Evolutionary conservation across 2,888 invertebrate species (phyloP), one percentile per base, ranked within the genome.

Genomic region (Lingula anatina): DNA sequence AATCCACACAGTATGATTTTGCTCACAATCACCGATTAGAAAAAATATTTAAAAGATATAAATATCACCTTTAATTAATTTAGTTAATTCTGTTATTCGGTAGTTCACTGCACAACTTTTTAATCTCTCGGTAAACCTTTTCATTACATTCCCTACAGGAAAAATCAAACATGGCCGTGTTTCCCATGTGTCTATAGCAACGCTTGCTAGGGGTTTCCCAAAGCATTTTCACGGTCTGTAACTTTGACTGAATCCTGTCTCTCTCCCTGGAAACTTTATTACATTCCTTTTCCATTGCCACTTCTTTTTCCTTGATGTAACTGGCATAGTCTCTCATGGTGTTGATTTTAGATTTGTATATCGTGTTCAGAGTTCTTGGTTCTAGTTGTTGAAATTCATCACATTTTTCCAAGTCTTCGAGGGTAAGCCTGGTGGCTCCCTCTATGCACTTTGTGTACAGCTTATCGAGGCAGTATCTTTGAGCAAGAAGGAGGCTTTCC

Each of bases 401-500:
- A 54, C 62, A 61, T 3, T 55, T 52, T 50, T 69, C 65, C 3
- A 71, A 54, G n/a, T 69, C 69, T 5, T 60, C 53, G 36, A 66
- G 56, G 20, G 61, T 64, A 37, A 57, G 56, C 18, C 59, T 62
- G 43, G 64, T 62, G 15, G 67, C 66, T 43, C 52, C 65, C 9
- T 67, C 64, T 5, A 71, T 57, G 45, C 66, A 64, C 26, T 57
- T 59, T 45, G 57, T 57, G 45, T 57, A 56, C 4, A 70, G 53
- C 3, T 54, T 57, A 37, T 56, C 53, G 3, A 71, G 55, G 28
- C 57, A 48, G 49, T 65, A 62, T 44, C 60, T 52, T 46, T 70
- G 65, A 5, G 67, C 66, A 2, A 66, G 53, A 7, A 71, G 55
- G 1, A 70, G 55, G 7, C 70, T 62, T 28, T 75, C 71, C 15